Conservation (phyloP, 2,888 invertebrate species). For the Limnephilus marmoratus region DNA sequence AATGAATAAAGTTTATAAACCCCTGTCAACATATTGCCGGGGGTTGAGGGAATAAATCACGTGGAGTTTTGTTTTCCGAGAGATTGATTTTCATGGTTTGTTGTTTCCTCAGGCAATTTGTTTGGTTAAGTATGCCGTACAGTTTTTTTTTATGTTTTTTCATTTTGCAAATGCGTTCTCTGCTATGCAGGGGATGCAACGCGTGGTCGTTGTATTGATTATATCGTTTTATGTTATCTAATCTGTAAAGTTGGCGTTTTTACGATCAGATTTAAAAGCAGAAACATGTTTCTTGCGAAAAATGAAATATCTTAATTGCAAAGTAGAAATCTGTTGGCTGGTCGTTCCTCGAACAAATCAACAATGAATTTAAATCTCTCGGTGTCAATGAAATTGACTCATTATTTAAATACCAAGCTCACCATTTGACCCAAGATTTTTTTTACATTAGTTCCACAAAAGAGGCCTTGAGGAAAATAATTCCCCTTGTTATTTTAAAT, state of each 20-base stretch:
- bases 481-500: too few relatives aligned
- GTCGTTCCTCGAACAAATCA: not conserved
- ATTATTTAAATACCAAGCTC: too few relatives aligned
- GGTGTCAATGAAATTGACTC: not conserved
- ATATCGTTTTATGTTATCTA: not conserved
- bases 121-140: constrained; percentile 59
- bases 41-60: constrained; percentile 62
- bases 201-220: not conserved
- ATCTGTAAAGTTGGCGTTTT: not conserved
- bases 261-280: not conserved
- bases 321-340: not conserved
- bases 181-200: constrained; percentile 29
- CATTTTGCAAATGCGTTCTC: constrained; percentile 65
- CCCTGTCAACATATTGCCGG: constrained; percentile 64
- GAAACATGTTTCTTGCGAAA: not conserved
- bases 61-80: constrained; percentile 66
- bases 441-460: too few relatives aligned
- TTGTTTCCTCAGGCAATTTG: constrained; percentile 62
- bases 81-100: constrained; percentile 66
- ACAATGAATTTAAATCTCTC: not conserved
- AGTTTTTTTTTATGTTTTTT: constrained; percentile 64
- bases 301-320: not conserved
- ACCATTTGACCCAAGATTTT: too few relatives aligned
- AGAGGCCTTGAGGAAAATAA: too few relatives aligned
- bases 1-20: constrained; percentile 64